phyloP scores from a whole-genome alignment of 2,888 invertebrate genomes.

The Tetheella fluctuosa region DNA sequence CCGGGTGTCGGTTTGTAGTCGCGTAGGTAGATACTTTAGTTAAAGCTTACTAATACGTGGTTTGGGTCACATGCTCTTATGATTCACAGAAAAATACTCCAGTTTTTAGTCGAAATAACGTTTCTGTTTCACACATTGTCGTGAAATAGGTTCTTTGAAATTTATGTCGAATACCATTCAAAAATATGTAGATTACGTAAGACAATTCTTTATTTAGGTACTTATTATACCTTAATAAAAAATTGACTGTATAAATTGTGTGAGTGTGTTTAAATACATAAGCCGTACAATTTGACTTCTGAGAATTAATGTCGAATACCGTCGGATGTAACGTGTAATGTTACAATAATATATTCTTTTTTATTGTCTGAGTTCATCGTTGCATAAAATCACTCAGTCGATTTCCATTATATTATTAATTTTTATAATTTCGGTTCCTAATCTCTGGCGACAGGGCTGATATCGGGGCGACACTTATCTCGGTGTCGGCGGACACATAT shows the following conservation, averaged over 20 bases:
- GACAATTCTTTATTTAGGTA: neutral
- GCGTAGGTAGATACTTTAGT: neutral
- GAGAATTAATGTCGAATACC: conserved; percentile 47
- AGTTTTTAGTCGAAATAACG: neutral
- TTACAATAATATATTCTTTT: conserved; percentile 50
- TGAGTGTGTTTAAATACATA: neutral
- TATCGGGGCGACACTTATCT: conserved; percentile 80
- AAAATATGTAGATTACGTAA: neutral
- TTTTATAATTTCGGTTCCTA: conserved; percentile 78
- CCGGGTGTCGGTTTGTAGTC: conserved; percentile 39
- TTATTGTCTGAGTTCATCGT: conserved; percentile 63
- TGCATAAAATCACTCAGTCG: conserved; percentile 68
- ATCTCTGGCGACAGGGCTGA: conserved; percentile 76
- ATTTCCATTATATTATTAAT: conserved; percentile 80
- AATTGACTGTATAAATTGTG: neutral
- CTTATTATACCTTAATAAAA: neutral
- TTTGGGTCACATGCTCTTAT: conserved; percentile 69
- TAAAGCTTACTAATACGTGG: conserved; percentile 33
- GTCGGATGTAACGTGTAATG: conserved; percentile 42
- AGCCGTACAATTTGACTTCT: conserved; percentile 23
- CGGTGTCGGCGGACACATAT: conserved; percentile 81
- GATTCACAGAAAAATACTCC: conserved; percentile 46
- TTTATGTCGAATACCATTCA: neutral
- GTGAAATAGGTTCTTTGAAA: neutral
- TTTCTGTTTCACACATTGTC: neutral